These are phyloP conservation scores for Trachymyrmex septentrionalis DNA, from an alignment of 1,140 invertebrate genomes.

Conservation along the genomic window DNA sequence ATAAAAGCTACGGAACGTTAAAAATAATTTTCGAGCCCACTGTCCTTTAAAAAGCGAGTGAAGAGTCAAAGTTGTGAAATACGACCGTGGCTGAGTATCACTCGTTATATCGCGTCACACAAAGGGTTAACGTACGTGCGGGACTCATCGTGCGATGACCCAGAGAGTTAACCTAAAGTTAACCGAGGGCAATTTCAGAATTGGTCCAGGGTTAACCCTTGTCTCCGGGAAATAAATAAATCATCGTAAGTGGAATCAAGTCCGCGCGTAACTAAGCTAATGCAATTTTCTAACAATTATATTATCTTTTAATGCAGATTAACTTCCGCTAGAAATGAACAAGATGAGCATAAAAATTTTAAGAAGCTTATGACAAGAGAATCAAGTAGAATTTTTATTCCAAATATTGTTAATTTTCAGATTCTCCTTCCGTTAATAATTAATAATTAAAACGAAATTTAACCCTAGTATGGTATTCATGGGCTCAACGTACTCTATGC, in stretches of 20 bases:
- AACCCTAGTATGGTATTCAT: no score
- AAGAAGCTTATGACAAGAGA: neutral
- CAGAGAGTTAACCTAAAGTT: constrained; percentile 35
- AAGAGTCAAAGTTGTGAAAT: constrained; percentile 26
- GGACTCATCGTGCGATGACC: neutral
- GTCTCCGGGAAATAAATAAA: constrained; percentile 49
- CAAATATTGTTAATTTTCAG: neutral
- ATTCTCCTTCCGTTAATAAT: neutral
- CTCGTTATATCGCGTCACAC: neutral
- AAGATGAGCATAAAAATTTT: neutral
- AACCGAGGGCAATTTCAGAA: constrained; percentile 31
- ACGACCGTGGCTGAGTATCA: constrained; percentile 29
- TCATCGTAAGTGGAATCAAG: neutral
- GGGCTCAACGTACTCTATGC: no score
- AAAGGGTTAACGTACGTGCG: constrained; percentile 19
- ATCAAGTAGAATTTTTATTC: neutral
- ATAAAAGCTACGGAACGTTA: neutral
- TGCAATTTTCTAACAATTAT: constrained; percentile 20
- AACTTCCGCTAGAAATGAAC: neutral
- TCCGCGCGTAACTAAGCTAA: neutral
- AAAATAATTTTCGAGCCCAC: constrained; percentile 15
- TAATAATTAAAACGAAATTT: neutral
- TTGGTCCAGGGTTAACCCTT: constrained; percentile 5
- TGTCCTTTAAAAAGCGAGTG: constrained; percentile 18
- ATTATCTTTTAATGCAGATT: constrained; percentile 30